These are phyloP conservation scores for Gobio gobio DNA, from an alignment of 2,113 vertebrate genomes.

Conservation along the genomic window DNA sequence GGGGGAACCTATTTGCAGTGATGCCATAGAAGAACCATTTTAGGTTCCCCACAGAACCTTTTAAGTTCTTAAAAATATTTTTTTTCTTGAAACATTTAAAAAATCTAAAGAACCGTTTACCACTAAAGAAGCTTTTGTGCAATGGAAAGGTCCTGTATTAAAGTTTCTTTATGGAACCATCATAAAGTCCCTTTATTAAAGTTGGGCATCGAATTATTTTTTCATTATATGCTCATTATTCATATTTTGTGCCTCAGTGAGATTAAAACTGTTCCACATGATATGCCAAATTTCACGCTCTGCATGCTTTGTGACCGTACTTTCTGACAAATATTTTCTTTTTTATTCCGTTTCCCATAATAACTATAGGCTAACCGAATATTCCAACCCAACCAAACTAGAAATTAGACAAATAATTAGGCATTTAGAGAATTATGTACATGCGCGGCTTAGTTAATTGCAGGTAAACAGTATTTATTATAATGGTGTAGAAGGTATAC, in stretches of 20 bases:
- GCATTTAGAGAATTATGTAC: background rate
- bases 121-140: too few species aligned
- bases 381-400: too few species aligned
- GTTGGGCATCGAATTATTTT: constrained; percentile 27
- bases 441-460: background rate
- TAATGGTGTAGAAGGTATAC: background rate
- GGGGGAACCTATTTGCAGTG: too few species aligned
- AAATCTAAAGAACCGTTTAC: too few species aligned
- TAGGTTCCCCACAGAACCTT: too few species aligned
- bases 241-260: constrained; percentile 3
- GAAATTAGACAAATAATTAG: background rate
- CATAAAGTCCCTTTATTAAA: too few species aligned
- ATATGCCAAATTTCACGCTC: background rate
- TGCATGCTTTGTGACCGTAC: background rate
- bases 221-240: constrained; percentile 47
- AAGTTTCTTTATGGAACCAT: too few species aligned
- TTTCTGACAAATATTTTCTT: background rate
- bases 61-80: too few species aligned
- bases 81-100: too few species aligned
- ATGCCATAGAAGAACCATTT: too few species aligned
- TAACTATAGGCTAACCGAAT: background rate
- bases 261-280: background rate
- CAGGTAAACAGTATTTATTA: background rate
- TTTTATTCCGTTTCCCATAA: background rate
- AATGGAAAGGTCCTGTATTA: too few species aligned